These are phyloP conservation scores for Dendrocincla tyrannina DNA, from an alignment of 2,797 vertebrate genomes.

Conservation along the genomic window DNA sequence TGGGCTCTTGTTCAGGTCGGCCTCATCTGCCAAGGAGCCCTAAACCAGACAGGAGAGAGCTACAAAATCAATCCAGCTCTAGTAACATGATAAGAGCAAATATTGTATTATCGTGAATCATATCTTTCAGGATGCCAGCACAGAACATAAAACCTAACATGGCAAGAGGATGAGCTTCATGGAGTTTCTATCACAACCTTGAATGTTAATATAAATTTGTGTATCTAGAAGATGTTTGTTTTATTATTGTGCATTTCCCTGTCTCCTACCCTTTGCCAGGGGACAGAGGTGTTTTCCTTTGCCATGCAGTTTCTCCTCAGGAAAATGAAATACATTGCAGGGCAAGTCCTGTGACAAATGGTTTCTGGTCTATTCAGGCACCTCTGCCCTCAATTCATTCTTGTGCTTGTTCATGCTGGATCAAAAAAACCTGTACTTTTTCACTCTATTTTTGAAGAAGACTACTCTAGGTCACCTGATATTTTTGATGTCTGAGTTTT, in stretches of 20 bases:
- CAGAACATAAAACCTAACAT: background rate
- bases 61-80: background rate
- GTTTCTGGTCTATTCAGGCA: slow-evolving; percentile 55
- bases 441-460: slow-evolving; percentile 35
- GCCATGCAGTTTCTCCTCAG: slow-evolving; percentile 47
- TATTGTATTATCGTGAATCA: background rate
- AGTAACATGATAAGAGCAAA: background rate
- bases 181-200: background rate
- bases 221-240: background rate
- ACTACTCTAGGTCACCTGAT: background rate
- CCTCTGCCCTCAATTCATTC: slow-evolving; percentile 68
- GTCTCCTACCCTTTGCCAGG: background rate
- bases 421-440: background rate
- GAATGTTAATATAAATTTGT: background rate
- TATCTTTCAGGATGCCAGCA: background rate
- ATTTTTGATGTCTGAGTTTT: background rate
- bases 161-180: background rate
- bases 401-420: slow-evolving; percentile 33
- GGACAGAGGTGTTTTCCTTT: slow-evolving; percentile 46
- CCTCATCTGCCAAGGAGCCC: background rate
- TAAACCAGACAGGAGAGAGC: background rate
- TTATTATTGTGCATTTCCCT: slow-evolving; percentile 15
- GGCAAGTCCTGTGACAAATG: slow-evolving; percentile 34
- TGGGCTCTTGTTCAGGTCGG: background rate
- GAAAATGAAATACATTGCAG: slow-evolving; percentile 55